These are phyloP conservation scores for Uromys caudimaculatus DNA, from an alignment of 2,797 vertebrate species.

Conservation along the genomic window DNA sequence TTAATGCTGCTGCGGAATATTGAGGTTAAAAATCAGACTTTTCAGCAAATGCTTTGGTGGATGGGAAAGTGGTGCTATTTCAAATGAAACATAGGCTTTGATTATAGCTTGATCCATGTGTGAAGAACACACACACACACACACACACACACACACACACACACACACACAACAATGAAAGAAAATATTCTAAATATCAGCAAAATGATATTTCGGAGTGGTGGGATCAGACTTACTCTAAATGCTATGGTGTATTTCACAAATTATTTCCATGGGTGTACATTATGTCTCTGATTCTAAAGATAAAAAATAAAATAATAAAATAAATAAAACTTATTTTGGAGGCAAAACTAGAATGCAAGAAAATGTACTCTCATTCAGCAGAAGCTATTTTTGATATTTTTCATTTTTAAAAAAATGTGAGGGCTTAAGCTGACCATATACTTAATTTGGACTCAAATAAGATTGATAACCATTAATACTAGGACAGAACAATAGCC, in stretches of 20 bases:
- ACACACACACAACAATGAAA: background rate
- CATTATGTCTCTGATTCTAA: background rate
- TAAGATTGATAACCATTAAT: background rate
- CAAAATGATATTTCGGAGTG: background rate
- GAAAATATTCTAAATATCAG: background rate
- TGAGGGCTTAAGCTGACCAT: background rate
- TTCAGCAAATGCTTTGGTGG: background rate
- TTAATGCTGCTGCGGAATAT: background rate
- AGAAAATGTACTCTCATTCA: background rate
- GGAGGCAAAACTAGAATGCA: conserved; percentile 9
- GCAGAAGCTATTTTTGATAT: background rate
- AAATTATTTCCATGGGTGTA: background rate
- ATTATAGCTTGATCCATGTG: background rate
- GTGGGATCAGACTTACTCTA: background rate
- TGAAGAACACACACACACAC: background rate
- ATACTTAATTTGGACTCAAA: background rate
- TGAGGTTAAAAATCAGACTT: background rate
- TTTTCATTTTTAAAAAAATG: background rate
- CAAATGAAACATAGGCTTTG: conserved; percentile 35
- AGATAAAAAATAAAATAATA: background rate
- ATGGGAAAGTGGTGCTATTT: background rate
- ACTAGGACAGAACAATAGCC: background rate
- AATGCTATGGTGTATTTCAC: background rate
- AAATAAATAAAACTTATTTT: background rate
- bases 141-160: background rate